These are phyloP conservation scores for Nerophis ophidion DNA, from an alignment of 2,113 vertebrate species.

Conservation along the genomic window DNA sequence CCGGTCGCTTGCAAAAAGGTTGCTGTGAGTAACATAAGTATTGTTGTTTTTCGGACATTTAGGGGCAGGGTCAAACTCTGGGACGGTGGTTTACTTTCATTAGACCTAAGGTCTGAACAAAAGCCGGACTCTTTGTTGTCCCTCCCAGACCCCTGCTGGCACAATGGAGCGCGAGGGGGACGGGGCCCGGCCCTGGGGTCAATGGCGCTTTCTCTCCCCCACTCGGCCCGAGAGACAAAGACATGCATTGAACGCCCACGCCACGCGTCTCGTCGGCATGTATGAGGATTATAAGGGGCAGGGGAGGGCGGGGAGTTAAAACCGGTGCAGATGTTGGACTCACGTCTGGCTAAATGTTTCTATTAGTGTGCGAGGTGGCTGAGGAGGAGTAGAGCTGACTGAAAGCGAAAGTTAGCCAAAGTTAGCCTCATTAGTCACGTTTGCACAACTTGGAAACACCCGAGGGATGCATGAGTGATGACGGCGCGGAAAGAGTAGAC, in stretches of 20 bases:
- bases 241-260: neutral
- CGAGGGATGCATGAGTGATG: conserved; percentile 1
- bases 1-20: too few relatives aligned
- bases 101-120: conserved; percentile 53
- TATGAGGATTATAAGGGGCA: too few relatives aligned
- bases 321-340: neutral
- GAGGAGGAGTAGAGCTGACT: neutral
- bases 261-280: neutral
- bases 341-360: neutral
- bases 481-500: conserved; percentile 7
- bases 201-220: conserved; percentile 61
- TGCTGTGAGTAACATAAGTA: too few relatives aligned
- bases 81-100: conserved; percentile 43
- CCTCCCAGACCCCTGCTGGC: conserved; percentile 62
- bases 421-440: conserved; percentile 14
- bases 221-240: neutral
- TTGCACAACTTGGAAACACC: neutral
- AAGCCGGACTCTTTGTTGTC: conserved; percentile 52
- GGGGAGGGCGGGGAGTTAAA: too few relatives aligned
- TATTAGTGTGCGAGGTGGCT: neutral
- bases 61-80: neutral
- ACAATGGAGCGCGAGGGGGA: conserved; percentile 68
- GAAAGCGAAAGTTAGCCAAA: neutral
- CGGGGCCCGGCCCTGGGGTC: conserved; percentile 50
- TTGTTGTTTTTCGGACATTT: neutral